Evolutionary conservation across 2,113 vertebrate genomes (phyloP).

Genomic region (Spizaetus ornatus): DNA sequence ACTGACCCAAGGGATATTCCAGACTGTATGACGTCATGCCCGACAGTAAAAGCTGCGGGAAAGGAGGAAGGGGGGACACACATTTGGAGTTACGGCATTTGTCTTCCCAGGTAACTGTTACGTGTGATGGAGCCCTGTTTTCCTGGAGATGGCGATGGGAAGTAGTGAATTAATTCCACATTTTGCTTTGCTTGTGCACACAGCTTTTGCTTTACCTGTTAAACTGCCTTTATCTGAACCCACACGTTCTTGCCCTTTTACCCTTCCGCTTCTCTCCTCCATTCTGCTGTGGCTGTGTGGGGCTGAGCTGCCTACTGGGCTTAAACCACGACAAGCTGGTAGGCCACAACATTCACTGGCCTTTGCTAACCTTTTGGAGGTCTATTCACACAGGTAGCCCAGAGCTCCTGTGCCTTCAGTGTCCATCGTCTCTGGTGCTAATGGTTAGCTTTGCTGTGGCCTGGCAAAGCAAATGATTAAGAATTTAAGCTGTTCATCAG

Average conservation of each 20-base stretch:
- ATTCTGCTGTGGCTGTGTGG: background rate
- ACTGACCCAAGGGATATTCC: background rate
- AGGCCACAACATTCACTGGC: background rate
- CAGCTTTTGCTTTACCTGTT: background rate
- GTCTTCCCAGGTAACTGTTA: background rate
- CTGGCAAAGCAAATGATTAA: background rate
- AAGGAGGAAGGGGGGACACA: background rate
- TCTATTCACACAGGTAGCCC: background rate
- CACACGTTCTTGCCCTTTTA: background rate
- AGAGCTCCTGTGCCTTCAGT: background rate
- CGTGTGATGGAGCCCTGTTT: background rate
- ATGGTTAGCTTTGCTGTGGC: conserved; percentile 43
- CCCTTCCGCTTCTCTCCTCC: fast-evolving
- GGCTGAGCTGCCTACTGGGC: background rate
- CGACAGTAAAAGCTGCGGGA: background rate
- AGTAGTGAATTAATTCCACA: background rate
- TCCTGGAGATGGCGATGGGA: background rate
- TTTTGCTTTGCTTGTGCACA: background rate
- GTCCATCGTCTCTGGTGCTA: background rate
- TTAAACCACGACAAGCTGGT: background rate
- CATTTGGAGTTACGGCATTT: fast-evolving
- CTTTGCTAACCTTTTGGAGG: background rate
- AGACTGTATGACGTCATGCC: no score
- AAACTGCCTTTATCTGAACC: background rate
- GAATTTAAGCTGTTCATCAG: background rate